Conservation (phyloP, 2,113 vertebrate genomes). For the Sinosuthora webbiana region DNA sequence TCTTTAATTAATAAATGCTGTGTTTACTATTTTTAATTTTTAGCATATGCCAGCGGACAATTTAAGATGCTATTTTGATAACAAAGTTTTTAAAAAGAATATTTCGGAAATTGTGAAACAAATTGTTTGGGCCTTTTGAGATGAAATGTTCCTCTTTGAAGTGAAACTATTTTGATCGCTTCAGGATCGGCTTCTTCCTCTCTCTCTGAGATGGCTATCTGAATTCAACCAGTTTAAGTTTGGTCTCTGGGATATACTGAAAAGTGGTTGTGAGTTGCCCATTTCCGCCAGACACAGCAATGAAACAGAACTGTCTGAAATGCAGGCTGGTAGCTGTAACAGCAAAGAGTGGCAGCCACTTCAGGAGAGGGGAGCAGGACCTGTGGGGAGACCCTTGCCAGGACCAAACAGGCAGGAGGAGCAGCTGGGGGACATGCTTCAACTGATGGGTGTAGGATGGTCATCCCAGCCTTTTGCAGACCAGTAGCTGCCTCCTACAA, state of each 20-base stretch:
- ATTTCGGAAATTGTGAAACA: conserved; percentile 13
- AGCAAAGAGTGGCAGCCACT: not conserved
- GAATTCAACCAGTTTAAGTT: not conserved
- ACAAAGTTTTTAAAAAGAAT: not conserved
- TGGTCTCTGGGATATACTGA: not conserved
- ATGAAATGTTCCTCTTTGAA: conserved; percentile 32
- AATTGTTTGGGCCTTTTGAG: conserved; percentile 4
- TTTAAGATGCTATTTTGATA: conserved; percentile 20
- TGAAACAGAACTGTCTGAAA: not conserved
- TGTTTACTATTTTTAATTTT: conserved; percentile 38
- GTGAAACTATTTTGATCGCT: conserved; percentile 10
- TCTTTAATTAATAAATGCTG: not conserved
- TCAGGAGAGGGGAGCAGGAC: not conserved
- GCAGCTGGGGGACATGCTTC: not conserved
- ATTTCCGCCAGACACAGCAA: not conserved
- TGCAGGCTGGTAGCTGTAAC: not conserved
- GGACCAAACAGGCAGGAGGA: not conserved
- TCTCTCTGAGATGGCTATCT: not conserved
- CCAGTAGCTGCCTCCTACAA: not conserved
- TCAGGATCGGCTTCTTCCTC: not conserved
- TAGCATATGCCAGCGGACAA: conserved; percentile 16
- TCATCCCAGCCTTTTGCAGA: not conserved
- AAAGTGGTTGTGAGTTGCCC: not conserved
- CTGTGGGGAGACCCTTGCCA: not conserved
- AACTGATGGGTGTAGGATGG: not conserved